Conservation (phyloP, 2,113 vertebrate genomes). For the Corynorhinus townsendii region DNA sequence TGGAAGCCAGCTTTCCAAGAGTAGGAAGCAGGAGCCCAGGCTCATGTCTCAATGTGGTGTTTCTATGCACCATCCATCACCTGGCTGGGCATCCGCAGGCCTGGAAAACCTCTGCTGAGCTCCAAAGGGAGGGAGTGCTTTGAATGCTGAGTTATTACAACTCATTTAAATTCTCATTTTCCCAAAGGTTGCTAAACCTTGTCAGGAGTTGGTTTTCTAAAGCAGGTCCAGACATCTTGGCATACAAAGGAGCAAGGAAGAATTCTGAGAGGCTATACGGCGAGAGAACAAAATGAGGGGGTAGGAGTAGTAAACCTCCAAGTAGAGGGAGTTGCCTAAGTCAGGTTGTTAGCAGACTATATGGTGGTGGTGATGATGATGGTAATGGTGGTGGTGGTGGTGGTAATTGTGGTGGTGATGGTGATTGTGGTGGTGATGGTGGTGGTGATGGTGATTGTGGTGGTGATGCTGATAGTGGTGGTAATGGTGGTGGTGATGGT, state of each 20-base stretch:
- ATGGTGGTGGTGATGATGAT: background rate
- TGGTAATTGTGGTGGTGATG: background rate
- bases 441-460: accelerated
- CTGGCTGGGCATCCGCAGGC: background rate
- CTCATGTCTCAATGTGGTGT: background rate
- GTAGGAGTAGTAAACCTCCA: background rate
- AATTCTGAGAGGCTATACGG: background rate
- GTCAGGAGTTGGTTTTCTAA: background rate
- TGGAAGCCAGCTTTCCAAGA: background rate
- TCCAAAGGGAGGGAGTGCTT: conserved; percentile 18
- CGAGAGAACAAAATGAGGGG: background rate
- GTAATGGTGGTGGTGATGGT: too few relatives aligned
- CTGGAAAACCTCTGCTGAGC: background rate
- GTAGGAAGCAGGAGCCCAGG: background rate
- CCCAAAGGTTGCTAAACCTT: conserved; percentile 24
- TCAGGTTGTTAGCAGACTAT: too few relatives aligned
- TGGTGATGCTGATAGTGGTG: background rate
- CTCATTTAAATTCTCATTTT: conserved; percentile 41
- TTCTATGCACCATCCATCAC: background rate
- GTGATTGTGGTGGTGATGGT: background rate
- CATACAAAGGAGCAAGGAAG: background rate
- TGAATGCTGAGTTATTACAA: conserved; percentile 31
- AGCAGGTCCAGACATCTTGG: conserved; percentile 24
- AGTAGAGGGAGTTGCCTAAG: background rate
- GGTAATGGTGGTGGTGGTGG: background rate